Conservation (phyloP, 2,113 vertebrate species). For the Chelonoidis abingdonii region DNA sequence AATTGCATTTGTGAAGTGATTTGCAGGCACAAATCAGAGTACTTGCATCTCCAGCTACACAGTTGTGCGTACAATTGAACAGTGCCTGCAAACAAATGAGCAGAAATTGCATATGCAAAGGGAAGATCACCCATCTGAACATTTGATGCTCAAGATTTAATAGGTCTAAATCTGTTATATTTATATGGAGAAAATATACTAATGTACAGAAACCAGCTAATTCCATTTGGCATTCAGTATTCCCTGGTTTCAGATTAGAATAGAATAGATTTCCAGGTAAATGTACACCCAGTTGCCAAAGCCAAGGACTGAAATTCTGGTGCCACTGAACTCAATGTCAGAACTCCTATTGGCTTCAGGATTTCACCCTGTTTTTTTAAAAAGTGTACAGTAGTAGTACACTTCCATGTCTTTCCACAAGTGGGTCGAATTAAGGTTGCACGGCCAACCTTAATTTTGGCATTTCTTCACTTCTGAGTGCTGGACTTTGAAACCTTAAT, state of each 20-base stretch:
- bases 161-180: neutral
- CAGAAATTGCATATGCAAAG: neutral
- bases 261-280: neutral
- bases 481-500: neutral
- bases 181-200: neutral
- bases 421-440: neutral
- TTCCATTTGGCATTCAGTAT: neutral
- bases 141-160: neutral
- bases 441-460: neutral
- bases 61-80: neutral
- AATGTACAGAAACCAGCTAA: neutral
- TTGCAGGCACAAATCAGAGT: neutral
- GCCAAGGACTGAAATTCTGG: neutral
- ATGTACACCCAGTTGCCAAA: neutral
- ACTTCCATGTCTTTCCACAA: neutral
- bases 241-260: neutral
- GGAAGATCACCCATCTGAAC: neutral
- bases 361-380: neutral
- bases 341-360: neutral
- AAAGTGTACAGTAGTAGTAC: neutral
- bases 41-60: neutral
- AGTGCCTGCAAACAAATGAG: neutral
- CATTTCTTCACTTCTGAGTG: neutral
- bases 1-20: neutral
- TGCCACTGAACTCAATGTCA: neutral